Evolutionary conservation across 1,140 invertebrate species (phyloP).

Genomic region (Apocrypta bakeri): DNA sequence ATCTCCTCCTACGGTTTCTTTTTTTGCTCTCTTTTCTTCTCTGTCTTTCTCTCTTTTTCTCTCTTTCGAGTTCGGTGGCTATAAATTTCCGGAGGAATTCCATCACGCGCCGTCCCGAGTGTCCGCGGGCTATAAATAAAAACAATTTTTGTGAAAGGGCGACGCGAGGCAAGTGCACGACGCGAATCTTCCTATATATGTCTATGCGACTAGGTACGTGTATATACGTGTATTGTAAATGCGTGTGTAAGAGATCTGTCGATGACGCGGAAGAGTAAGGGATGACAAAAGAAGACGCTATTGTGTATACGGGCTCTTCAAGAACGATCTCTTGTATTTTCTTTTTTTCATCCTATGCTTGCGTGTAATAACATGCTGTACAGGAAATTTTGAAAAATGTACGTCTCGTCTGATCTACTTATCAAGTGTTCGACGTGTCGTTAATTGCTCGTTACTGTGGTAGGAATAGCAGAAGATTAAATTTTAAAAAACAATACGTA

Average conservation of each 20-base stretch:
- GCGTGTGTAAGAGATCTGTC: background rate
- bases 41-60: background rate
- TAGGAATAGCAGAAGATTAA: too few species aligned
- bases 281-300: background rate
- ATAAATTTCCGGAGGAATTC: conserved; percentile 47
- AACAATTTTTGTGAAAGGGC: conserved; percentile 44
- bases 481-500: too few species aligned
- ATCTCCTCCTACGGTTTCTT: background rate
- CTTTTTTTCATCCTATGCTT: background rate
- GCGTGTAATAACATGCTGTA: too few species aligned
- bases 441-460: too few species aligned
- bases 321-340: background rate
- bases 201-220: background rate
- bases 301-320: background rate
- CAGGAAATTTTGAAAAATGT: too few species aligned
- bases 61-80: background rate
- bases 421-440: too few species aligned
- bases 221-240: too few species aligned
- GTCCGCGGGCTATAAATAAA: conserved; percentile 45
- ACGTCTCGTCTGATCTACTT: too few species aligned
- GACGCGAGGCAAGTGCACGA: background rate
- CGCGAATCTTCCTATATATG: background rate
- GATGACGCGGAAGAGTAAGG: background rate
- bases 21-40: background rate
- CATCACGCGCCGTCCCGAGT: conserved; percentile 19